Evolutionary conservation across 1,140 invertebrate genomes (phyloP).

Genomic region (Calycopis cecrops): DNA sequence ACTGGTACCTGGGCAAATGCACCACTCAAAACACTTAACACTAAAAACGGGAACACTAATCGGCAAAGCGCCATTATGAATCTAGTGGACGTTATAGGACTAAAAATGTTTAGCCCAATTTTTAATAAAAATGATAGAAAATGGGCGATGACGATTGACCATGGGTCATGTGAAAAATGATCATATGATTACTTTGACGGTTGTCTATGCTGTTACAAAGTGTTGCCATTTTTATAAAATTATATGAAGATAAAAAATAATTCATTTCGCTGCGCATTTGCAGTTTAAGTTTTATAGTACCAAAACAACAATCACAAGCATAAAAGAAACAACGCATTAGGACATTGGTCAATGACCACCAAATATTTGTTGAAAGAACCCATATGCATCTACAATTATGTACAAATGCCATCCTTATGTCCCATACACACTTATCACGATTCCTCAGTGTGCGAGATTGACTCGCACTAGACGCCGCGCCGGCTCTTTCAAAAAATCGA

Average conservation of each 20-base stretch:
- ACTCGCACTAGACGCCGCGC: too few species aligned
- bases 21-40: conserved; percentile 51
- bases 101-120: conserved; percentile 59
- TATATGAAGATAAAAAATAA: too few species aligned
- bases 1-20: conserved; percentile 59
- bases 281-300: background rate
- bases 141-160: conserved; percentile 55
- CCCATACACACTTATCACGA: too few species aligned
- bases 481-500: too few species aligned
- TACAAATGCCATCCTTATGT: too few species aligned
- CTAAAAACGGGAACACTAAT: conserved; percentile 55
- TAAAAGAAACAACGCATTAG: too few species aligned
- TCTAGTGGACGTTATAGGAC: conserved; percentile 54
- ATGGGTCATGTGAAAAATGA: conserved; percentile 71
- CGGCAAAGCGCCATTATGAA: conserved; percentile 62
- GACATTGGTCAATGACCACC: too few species aligned
- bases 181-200: conserved; percentile 66
- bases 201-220: conserved; percentile 42
- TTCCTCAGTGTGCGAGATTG: too few species aligned
- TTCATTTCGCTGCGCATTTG: background rate
- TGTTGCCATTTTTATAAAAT: background rate
- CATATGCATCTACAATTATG: too few species aligned
- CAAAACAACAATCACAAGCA: too few species aligned
- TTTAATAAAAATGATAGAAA: conserved; percentile 57
- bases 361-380: too few species aligned